These are phyloP conservation scores for Entelurus aequoreus DNA, from an alignment of 2,113 vertebrate species.

Conservation along the genomic window DNA sequence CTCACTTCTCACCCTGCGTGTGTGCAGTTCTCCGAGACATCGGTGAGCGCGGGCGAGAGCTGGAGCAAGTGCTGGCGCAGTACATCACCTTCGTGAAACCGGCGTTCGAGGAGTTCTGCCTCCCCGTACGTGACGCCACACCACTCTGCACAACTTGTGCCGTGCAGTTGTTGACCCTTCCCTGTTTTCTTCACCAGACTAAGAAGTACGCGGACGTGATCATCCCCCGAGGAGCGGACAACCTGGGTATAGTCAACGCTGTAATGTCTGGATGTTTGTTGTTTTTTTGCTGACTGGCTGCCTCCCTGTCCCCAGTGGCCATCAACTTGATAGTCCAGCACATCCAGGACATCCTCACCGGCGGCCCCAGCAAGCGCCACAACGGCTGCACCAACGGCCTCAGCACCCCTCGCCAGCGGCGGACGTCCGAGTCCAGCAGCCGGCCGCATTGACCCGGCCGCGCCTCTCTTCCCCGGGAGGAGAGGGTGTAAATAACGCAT, in stretches of 20 bases:
- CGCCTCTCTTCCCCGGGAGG: constrained; percentile 47
- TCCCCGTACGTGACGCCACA: constrained; percentile 80
- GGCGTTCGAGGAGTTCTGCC: constrained; percentile 96
- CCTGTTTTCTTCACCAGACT: constrained; percentile 69
- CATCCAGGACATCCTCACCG: constrained; percentile 97
- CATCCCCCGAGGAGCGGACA: constrained; percentile 94
- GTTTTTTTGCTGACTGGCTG: neutral
- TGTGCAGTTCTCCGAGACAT: constrained; percentile 88
- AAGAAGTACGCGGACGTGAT: constrained; percentile 98
- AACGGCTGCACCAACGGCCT: constrained; percentile 83
- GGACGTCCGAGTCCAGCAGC: constrained; percentile 89
- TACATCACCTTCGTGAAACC: constrained; percentile 98
- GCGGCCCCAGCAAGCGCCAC: constrained; percentile 86
- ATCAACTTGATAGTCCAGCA: constrained; percentile 98
- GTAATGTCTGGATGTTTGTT: too few species aligned
- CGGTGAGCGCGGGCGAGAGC: constrained; percentile 85
- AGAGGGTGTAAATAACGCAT: constrained; percentile 64
- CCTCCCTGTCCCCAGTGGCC: constrained; percentile 76
- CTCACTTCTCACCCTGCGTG: too few species aligned
- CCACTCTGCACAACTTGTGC: neutral
- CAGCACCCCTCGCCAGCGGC: constrained; percentile 76
- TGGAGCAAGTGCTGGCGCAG: constrained; percentile 90
- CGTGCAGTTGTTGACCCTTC: neutral
- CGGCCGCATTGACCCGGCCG: constrained; percentile 83
- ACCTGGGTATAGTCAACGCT: constrained; percentile 78